Evolutionary conservation across 2,113 vertebrate genomes (phyloP).

Genomic region (Gallinago media): DNA sequence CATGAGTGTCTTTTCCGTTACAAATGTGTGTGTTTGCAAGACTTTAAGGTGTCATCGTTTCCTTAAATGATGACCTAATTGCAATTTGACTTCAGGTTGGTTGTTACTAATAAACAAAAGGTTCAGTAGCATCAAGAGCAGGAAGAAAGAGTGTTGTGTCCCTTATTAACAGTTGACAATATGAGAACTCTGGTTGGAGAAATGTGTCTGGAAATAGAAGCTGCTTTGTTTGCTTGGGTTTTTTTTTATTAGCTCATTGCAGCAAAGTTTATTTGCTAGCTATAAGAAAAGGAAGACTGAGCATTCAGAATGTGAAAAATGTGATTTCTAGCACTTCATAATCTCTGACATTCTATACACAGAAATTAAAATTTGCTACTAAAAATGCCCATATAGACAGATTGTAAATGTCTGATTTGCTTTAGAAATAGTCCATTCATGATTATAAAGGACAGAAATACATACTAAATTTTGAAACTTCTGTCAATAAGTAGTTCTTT

Average conservation of each 20-base stretch:
- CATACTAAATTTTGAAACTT: not conserved
- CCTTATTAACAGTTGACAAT: not conserved
- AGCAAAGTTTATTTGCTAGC: not conserved
- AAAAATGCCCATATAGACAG: accelerated
- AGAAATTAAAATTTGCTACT: not conserved
- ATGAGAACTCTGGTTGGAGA: not conserved
- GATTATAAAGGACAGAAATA: not conserved
- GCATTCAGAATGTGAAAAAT: not conserved
- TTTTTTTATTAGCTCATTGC: not conserved
- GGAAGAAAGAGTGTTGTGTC: not conserved
- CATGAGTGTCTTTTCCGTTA: not conserved
- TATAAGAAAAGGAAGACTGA: not conserved
- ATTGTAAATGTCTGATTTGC: not conserved
- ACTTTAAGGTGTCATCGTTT: not conserved
- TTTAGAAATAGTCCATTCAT: not conserved
- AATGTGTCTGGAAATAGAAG: not conserved
- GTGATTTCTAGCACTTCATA: not conserved
- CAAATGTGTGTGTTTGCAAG: not conserved
- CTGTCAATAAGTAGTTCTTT: not conserved
- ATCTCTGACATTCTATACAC: not conserved
- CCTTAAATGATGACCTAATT: not conserved
- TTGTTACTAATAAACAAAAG: not conserved
- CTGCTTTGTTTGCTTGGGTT: not conserved
- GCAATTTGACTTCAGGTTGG: not conserved
- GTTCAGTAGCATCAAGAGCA: not conserved